Percentiles rank a stretch among this genome's conserved stretches.
phyloP scores from a whole-genome alignment of 2,113 vertebrate species.

The Eulacestoma nigropectus region DNA sequence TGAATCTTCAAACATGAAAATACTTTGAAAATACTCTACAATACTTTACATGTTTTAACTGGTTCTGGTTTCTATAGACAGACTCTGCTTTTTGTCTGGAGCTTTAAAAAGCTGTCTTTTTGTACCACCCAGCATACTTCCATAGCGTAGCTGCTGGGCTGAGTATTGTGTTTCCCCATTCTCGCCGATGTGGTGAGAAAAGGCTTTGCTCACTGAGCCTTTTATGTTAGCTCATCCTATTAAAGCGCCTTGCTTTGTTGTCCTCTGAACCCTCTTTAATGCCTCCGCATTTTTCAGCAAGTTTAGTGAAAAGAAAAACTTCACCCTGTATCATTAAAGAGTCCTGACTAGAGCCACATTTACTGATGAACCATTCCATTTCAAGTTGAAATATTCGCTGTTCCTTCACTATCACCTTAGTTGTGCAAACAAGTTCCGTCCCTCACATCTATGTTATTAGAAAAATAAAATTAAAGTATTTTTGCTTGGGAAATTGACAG shows the following conservation, averaged over 20 bases:
- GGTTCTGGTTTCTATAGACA: background rate
- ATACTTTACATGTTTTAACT: background rate
- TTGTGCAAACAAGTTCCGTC: background rate
- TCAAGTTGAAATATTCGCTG: background rate
- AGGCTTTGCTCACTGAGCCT: slow-evolving; percentile 1
- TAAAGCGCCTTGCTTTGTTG: slow-evolving; percentile 57
- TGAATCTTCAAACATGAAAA: background rate
- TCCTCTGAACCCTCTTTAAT: slow-evolving; percentile 38
- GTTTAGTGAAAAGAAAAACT: slow-evolving; percentile 45
- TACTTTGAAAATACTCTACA: background rate
- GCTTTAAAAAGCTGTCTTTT: background rate
- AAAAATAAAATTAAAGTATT: background rate
- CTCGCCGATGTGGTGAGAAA: slow-evolving; percentile 39
- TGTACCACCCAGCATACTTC: background rate
- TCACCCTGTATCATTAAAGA: background rate
- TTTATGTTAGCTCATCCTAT: slow-evolving; percentile 49
- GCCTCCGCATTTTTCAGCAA: slow-evolving; percentile 40
- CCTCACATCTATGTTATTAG: background rate
- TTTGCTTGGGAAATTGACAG: background rate
- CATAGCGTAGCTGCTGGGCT: background rate
- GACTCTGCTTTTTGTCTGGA: background rate
- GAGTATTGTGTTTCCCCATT: background rate
- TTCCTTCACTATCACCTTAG: background rate
- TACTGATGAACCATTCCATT: background rate
- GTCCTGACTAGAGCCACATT: background rate